Conservation (phyloP, 2,888 invertebrate species). For the Anaspis maculata region DNA sequence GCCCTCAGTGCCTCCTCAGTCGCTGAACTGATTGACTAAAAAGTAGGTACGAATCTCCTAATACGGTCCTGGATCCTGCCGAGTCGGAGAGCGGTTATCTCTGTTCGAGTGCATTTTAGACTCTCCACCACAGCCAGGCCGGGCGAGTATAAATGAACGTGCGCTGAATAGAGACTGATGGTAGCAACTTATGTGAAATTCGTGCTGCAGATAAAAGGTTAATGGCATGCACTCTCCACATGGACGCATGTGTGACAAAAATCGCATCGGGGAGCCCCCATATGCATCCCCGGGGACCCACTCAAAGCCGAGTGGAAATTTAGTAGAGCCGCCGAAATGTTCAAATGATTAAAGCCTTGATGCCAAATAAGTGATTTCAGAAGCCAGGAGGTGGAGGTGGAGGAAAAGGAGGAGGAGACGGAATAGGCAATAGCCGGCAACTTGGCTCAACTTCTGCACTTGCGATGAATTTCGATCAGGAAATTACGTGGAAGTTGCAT, state of each 20-base stretch:
- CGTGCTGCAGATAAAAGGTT: conserved; percentile 29
- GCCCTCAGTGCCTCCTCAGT: too few species aligned
- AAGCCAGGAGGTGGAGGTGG: too few species aligned
- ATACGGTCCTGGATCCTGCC: too few species aligned
- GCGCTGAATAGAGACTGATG: conserved; percentile 30
- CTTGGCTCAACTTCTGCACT: too few species aligned
- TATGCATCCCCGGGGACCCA: conserved; percentile 9
- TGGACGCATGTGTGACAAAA: conserved; percentile 27
- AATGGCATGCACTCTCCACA: conserved; percentile 26
- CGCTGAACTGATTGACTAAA: too few species aligned
- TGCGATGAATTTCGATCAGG: conserved; percentile 13
- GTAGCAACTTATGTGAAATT: conserved; percentile 29
- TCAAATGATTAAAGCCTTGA: conserved; percentile 8
- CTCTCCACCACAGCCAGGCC: conserved; percentile 23
- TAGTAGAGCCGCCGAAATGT: conserved; percentile 4
- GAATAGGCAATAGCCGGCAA: too few species aligned
- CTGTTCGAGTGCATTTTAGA: conserved; percentile 19
- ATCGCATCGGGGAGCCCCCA: conserved; percentile 16
- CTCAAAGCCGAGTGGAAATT: conserved; percentile 4
- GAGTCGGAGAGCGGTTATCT: too few species aligned
- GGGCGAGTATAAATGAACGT: conserved; percentile 26
- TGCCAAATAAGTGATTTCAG: too few species aligned
- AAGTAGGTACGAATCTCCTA: too few species aligned
- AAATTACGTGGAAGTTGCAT: conserved; percentile 21
- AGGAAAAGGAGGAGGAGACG: too few species aligned